A percentile compares a stretch with the other conserved stretches of the same genome.
Conservation (phyloP, 1,140 invertebrate genomes). For the Galendromus occidentalis region DNA sequence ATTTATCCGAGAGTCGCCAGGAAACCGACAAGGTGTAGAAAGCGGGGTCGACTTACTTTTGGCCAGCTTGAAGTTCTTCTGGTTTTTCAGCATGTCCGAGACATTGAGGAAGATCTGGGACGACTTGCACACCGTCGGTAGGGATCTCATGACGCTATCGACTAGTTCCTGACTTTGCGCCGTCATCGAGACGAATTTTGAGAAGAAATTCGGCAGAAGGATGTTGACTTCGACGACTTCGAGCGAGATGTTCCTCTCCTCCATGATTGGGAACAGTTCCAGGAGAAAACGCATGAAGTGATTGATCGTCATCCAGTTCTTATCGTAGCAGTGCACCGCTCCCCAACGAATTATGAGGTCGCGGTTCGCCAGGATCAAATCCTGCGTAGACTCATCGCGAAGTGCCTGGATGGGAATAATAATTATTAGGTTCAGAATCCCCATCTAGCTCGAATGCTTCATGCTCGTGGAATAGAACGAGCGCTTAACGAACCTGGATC, state of each 20-base stretch:
- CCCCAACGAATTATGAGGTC: constrained; percentile 5
- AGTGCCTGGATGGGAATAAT: neutral
- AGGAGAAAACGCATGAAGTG: constrained; percentile 5
- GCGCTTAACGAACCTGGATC: neutral
- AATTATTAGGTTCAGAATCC: no score
- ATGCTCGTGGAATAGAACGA: no score
- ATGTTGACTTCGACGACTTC: constrained; percentile 7
- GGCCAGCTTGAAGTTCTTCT: constrained; percentile 6
- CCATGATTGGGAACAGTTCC: constrained; percentile 8
- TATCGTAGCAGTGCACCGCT: constrained; percentile 1
- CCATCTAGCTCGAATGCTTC: no score
- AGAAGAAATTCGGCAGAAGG: constrained; percentile 1
- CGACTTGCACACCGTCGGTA: neutral
- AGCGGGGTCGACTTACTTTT: neutral
- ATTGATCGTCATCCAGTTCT: constrained; percentile 9
- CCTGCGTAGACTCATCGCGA: neutral
- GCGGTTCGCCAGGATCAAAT: neutral
- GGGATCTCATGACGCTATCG: neutral
- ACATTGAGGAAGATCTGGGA: constrained; percentile 6
- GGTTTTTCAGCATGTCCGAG: neutral
- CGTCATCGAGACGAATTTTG: neutral
- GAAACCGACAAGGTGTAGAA: no score
- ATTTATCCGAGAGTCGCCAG: no score
- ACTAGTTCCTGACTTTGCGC: constrained; percentile 1
- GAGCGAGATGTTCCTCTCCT: neutral